Evolutionary conservation across 1,140 invertebrate genomes (phyloP).

Genomic region (Penaeus vannamei): DNA sequence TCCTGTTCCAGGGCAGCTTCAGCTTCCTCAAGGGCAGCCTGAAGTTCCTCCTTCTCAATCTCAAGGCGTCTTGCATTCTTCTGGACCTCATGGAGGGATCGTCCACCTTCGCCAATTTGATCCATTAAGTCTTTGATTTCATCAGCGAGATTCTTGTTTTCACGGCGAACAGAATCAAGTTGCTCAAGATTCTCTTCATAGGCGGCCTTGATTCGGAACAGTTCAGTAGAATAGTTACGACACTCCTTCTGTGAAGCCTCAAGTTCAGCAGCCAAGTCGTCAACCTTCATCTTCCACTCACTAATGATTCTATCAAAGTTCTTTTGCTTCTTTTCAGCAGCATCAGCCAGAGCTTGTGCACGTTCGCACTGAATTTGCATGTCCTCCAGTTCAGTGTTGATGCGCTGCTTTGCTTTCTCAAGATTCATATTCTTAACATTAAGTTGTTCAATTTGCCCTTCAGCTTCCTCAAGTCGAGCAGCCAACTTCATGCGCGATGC

Average conservation of each 20-base stretch:
- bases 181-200: conserved; percentile 59
- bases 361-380: conserved; percentile 75
- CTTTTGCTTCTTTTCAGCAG: conserved; percentile 58
- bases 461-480: conserved; percentile 61
- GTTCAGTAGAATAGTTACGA: conserved; percentile 57
- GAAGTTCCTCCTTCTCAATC: conserved; percentile 59
- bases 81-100: conserved; percentile 68
- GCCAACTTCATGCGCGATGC: conserved; percentile 74
- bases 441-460: conserved; percentile 60
- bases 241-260: conserved; percentile 59
- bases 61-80: conserved; percentile 66
- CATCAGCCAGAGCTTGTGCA: conserved; percentile 55
- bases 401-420: conserved; percentile 77
- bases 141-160: conserved; percentile 62
- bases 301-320: conserved; percentile 58
- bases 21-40: conserved; percentile 55
- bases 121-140: conserved; percentile 62
- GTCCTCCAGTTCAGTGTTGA: conserved; percentile 77
- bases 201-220: conserved; percentile 57
- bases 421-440: conserved; percentile 68
- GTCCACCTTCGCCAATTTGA: conserved; percentile 57
- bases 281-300: conserved; percentile 62
- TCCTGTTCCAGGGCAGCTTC: conserved; percentile 70
- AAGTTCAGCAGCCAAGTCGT: conserved; percentile 51
- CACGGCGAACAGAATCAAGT: conserved; percentile 47